Conservation (phyloP, 2,888 invertebrate species). For the Eudasyphora cyanicolor region DNA sequence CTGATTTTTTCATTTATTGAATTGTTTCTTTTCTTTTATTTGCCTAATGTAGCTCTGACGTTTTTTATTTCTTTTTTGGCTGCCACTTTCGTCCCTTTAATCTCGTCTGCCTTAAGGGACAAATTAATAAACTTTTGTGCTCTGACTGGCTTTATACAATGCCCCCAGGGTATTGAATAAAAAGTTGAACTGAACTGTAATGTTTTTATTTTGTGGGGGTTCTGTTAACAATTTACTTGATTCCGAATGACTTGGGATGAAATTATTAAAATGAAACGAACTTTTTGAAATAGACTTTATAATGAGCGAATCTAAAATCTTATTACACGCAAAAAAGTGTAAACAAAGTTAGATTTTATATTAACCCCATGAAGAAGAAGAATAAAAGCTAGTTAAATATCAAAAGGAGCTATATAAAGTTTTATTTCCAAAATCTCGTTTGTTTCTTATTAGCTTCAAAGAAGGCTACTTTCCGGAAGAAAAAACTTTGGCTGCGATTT, state of each 20-base stretch:
- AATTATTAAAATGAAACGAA: slow-evolving; percentile 31
- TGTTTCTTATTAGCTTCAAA: neutral
- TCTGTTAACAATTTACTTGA: neutral
- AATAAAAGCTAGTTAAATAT: too few species aligned
- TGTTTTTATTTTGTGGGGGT: neutral
- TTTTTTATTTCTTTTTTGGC: slow-evolving; percentile 1
- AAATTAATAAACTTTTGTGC: slow-evolving; percentile 24
- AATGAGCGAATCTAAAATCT: slow-evolving; percentile 14
- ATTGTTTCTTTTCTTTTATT: slow-evolving; percentile 1
- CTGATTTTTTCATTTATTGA: neutral
- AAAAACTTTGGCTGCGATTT: neutral
- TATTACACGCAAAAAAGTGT: neutral
- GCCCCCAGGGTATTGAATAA: neutral
- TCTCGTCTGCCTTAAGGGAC: neutral
- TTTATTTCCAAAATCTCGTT: neutral
- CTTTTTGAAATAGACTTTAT: slow-evolving; percentile 28
- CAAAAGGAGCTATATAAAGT: neutral
- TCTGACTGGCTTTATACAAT: too few species aligned
- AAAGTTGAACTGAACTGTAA: neutral
- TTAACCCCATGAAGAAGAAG: neutral
- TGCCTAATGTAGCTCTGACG: too few species aligned
- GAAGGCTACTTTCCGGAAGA: neutral
- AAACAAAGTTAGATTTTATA: neutral
- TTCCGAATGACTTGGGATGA: neutral
- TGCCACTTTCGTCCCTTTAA: neutral